Evolutionary conservation across 2,797 vertebrate genomes (phyloP).

Genomic region (Sciurus carolinensis): DNA sequence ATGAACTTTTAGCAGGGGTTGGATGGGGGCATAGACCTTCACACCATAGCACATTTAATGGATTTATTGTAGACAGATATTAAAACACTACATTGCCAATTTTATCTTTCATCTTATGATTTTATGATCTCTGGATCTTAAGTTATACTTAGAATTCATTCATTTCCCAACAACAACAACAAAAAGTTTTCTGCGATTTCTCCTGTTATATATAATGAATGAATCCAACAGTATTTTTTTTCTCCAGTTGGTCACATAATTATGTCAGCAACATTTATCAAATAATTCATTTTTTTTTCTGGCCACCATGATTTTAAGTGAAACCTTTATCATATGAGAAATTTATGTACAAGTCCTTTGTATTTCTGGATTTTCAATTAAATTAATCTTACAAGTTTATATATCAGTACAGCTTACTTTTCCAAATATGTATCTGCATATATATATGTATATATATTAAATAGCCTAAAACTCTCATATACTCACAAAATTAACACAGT

Average conservation of each 20-base stretch:
- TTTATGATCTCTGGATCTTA: not conserved
- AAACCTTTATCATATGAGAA: not conserved
- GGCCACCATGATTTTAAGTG: not conserved
- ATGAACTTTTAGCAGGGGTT: not conserved
- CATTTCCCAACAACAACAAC: not conserved
- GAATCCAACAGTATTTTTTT: not conserved
- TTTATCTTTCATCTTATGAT: not conserved
- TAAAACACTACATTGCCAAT: no score
- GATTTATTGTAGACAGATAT: not conserved
- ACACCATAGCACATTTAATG: no score
- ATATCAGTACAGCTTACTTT: no score
- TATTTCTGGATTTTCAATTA: constrained; percentile 1
- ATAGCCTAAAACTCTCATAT: not conserved
- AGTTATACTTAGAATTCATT: not conserved
- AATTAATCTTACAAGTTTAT: not conserved
- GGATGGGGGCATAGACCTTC: not conserved
- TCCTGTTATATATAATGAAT: not conserved
- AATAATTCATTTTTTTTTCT: not conserved
- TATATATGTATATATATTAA: not conserved
- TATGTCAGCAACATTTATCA: not conserved
- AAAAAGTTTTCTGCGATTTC: not conserved
- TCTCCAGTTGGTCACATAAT: not conserved
- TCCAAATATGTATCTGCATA: no score
- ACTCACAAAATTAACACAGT: not conserved
- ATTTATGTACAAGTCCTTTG: not conserved